Base-by-base conservation (phyloP, 2,113 vertebrate genomes). In the Ancistrus triradiatus region DNA sequence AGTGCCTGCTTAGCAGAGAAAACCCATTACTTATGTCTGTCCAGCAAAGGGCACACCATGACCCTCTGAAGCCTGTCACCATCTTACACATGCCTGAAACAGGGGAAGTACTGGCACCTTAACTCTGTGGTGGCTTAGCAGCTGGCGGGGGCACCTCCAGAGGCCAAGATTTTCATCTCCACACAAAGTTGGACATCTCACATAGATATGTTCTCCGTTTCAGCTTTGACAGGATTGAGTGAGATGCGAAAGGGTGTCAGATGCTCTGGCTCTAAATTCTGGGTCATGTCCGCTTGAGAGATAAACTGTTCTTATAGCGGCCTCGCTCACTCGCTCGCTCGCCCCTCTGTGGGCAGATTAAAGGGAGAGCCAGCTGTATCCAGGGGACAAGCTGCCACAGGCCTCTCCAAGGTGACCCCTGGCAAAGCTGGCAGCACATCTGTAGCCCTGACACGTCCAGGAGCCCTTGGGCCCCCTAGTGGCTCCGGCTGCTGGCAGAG, bases 21-120 rank as follows among this genome's bases (percentile, higher is more conserved):
- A 74, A 64, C 77, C 72, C 82, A 85, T 85, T 82, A 86, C 76
- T 85, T 86, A 84, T 59, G 55, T 48, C 81, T 85, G 81, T 84
- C 83, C 40, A 1, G 61, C 68, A 59, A 55, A 31, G 66, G 76
- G 62, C 73, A 55, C 67, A 63, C n/a, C 21, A 17, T 57, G 80
- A 85, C 78, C 81, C 66, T 35, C 6, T 53, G 42, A 52, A 74
- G 73, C 72, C 74, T 70, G 77, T 77, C 82, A 4, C 74, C 56
- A 17, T 77, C 72, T 80, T 79, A 70, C 65, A 75, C 77, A 65
- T 22, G 51, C 60, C 72, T 75, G 73, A 74, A 33, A 77, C 81
- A 74, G 78, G 77, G 78, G 77, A 68, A 77, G 76, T 14, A 25
- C 64, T 53, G 77, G 80, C 78, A 80, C 64, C 27, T 31, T 46